Base-by-base conservation (phyloP, 1,140 invertebrate genomes). In the Brachionus plicatilis region DNA sequence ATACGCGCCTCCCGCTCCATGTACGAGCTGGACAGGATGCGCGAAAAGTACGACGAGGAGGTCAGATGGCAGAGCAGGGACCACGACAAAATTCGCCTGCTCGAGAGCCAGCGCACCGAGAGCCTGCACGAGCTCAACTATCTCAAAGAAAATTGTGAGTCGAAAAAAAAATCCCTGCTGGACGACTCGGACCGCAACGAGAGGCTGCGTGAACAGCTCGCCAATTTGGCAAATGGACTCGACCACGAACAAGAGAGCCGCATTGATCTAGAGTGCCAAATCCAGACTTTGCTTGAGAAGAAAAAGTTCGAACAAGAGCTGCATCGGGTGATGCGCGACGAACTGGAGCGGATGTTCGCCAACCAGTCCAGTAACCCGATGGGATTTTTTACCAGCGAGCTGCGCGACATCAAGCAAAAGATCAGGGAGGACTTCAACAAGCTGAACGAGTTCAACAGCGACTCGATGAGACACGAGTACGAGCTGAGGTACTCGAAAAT, bases 301-400 rank as follows among this genome's bases (percentile, higher is more conserved):
- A 82, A 82, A 82, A 82, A 82, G 41, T 82, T 82, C 65, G 79
- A 82, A 24, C 53, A 65, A 65, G 79, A 82, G 41, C 43, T 82
- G 24, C 43, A 65, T 47, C 50, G 79, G 7, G 20, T 82, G 2
- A 82, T 82, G 79, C 50, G 79, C 29, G 79, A 82, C 17, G 53
- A 82, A 41, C 37, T 82, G 0, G 79, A 82, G 27, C 24, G 53
- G 0, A 41, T 82, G 24, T 60, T 65, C 27, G 12, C 41, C 12
- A 45, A 41, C 37, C 50, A 80, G 29, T 12, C 4, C 0, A 12
- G 12, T 7, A 68, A 68, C n/a, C 72, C 72, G 9, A 50, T 50
- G 43, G 27, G 53, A 0, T 82, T 82, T 17, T 82, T 65, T 65
- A 65, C 53, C 3, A 60, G 17, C 11, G 53, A 82, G 27, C 43